phyloP scores from a whole-genome alignment of 2,888 invertebrate genomes.

The Acleris sparsana region DNA sequence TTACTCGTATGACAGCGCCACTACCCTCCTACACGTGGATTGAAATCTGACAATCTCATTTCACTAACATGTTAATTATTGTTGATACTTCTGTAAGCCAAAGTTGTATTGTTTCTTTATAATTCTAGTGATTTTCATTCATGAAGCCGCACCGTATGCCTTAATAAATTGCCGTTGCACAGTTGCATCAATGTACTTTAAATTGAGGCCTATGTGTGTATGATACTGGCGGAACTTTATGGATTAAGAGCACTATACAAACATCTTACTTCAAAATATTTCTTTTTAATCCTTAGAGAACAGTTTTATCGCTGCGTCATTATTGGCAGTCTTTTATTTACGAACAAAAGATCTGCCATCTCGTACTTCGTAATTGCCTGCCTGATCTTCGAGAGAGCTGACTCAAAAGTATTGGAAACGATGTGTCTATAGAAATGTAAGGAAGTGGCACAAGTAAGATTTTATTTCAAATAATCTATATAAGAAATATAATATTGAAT shows the following conservation, averaged over 20 bases:
- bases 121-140: no score
- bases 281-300: not conserved
- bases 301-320: not conserved
- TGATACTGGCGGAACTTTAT: no score
- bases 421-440: slow-evolving; percentile 6
- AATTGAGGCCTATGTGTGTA: no score
- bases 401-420: slow-evolving; percentile 3
- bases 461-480: not conserved
- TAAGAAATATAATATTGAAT: no score
- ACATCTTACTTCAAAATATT: no score
- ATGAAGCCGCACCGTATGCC: no score
- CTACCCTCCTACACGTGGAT: no score
- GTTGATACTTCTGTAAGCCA: not conserved
- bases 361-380: slow-evolving; percentile 9
- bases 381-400: slow-evolving; percentile 9
- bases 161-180: no score
- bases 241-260: no score
- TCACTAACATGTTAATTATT: not conserved
- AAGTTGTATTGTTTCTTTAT: no score
- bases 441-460: not conserved
- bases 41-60: not conserved
- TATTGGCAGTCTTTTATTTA: slow-evolving; percentile 5
- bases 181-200: no score
- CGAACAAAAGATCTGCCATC: not conserved
- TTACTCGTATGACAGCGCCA: no score